Evolutionary conservation across 1,140 invertebrate genomes (phyloP), one percentile per base, ranked within the genome.

Genomic region (Danaus melanippus): DNA sequence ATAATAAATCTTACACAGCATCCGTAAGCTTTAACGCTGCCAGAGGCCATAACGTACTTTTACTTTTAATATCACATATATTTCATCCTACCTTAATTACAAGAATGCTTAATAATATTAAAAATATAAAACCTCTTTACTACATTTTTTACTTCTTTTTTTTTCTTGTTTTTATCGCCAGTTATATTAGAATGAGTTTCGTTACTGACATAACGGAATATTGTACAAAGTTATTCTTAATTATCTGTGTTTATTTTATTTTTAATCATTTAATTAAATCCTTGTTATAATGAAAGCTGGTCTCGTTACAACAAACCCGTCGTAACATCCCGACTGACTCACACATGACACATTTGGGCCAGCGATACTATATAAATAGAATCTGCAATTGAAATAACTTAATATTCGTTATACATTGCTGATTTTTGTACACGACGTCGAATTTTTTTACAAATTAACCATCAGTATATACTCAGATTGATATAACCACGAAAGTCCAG

Each of bases 321-420:
- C 41, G 45, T 58, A 58, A 60, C 63, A 66, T 61, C 57, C 61
- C 63, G 60, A 45, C 56, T 71, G 68, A 73, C 12, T 69, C 70
- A 76, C 58, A 52, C 42, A 53, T 76, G 70, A 76, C 73, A 73
- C 73, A 76, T 74, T 76, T 73, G 63, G 73, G 68, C 9, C 73
- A 67, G 48, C 53, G 61, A 69, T 71, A 70, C 11, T 41, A 32
- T 32, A 32, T 32, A 32, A 32, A 32, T 32, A 32, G 21, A 32
- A 32, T 32, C 39, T n/a, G 48, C 58, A 58, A 56, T 42, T 53
- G 51, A 58, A 52, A 48, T 45, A 12, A 47, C 12, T 32, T 43
- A 46, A 10, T 9, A 45, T 12, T 12, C 10, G 45, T 46, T 46
- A 9, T n/a, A 8, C 17, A 15, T 46, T 46, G 17, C 12, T 15